Conservation (phyloP, 2,113 vertebrate species). For the Elanoides forficatus region DNA sequence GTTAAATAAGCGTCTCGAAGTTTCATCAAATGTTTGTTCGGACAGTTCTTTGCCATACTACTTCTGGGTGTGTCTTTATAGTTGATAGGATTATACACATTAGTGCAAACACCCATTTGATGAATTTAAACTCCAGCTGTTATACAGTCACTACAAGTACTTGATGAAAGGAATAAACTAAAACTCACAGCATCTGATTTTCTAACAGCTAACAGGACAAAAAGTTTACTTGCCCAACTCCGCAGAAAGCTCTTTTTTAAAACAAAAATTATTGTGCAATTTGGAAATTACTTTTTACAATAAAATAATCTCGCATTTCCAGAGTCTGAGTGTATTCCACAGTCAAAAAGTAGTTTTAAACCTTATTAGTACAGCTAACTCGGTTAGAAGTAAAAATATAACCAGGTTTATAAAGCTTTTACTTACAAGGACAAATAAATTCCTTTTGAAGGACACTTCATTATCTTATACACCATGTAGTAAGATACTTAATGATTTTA, state of each 20-base stretch:
- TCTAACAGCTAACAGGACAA: neutral
- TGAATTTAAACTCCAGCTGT: constrained; percentile 40
- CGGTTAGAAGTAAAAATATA: neutral
- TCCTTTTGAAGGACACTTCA: neutral
- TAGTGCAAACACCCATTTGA: neutral
- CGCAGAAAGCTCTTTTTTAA: neutral
- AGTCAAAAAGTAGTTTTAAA: neutral
- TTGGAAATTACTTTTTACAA: neutral
- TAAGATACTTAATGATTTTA: neutral
- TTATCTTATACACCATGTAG: neutral
- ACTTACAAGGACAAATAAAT: neutral
- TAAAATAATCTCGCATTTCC: neutral
- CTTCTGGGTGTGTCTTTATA: neutral
- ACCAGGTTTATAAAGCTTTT: neutral
- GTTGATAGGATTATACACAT: neutral
- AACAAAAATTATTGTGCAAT: neutral
- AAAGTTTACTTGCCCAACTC: neutral
- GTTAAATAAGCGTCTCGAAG: neutral
- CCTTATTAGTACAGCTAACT: neutral
- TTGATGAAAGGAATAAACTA: neutral
- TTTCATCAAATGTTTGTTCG: neutral
- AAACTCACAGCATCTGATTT: neutral
- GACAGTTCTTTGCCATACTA: neutral
- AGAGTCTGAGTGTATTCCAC: neutral
- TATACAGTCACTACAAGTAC: neutral